phyloP scores from a whole-genome alignment of 2,888 invertebrate genomes.

The Melanargia galathea region DNA sequence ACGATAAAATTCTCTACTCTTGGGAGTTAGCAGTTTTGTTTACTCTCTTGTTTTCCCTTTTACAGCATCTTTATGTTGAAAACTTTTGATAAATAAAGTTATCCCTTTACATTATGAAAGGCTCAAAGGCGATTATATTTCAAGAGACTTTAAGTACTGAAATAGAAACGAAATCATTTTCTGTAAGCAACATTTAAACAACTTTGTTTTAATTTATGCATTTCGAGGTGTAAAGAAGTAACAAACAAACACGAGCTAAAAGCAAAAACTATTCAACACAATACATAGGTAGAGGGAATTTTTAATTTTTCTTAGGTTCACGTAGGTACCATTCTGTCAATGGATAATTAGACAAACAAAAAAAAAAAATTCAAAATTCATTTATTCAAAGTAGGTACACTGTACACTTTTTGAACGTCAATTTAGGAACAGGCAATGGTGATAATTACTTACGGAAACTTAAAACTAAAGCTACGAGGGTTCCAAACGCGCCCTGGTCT shows the following conservation, averaged over 20 bases:
- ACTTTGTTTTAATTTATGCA: neutral
- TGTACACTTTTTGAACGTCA: no score
- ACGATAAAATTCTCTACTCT: slow-evolving; percentile 32
- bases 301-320: neutral
- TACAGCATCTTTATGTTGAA: slow-evolving; percentile 25
- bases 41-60: slow-evolving; percentile 33
- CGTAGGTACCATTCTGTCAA: neutral
- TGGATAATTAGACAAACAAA: no score
- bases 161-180: slow-evolving; percentile 10
- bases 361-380: no score
- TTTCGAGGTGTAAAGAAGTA: no score
- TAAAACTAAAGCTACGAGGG: no score
- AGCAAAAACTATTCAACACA: no score
- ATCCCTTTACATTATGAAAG: slow-evolving; percentile 27
- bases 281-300: neutral
- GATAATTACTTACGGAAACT: no score
- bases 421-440: no score
- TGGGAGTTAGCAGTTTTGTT: slow-evolving; percentile 33
- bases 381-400: no score
- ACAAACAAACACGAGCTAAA: no score
- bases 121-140: slow-evolving; percentile 27
- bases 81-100: slow-evolving; percentile 37
- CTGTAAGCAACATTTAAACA: neutral
- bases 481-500: no score
- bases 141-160: slow-evolving; percentile 20